These are phyloP conservation scores for Anguilla anguilla DNA, from an alignment of 2,797 vertebrate species.

Conservation along the genomic window DNA sequence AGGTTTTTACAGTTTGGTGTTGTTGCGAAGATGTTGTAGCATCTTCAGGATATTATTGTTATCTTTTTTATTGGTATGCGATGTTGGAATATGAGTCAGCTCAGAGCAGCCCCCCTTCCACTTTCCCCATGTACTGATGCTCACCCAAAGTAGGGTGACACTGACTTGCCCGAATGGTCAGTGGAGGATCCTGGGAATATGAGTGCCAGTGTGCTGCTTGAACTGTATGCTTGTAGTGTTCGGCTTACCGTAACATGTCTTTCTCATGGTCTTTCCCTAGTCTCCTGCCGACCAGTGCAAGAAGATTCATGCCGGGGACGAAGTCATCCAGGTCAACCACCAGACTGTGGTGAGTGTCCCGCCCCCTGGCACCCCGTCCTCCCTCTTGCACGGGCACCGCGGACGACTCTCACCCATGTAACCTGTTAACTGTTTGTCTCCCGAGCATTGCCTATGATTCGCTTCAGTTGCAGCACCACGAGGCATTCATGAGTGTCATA, in stretches of 20 bases:
- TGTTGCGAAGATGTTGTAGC: background rate
- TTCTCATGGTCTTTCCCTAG: conserved; percentile 49
- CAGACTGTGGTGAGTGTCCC: conserved; percentile 76
- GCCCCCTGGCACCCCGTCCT: background rate
- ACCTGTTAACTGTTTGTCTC: background rate
- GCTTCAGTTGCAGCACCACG: background rate
- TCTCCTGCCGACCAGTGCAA: conserved; percentile 80
- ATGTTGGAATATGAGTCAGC: background rate
- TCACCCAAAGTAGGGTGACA: background rate
- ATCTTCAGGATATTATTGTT: background rate
- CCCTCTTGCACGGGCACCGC: background rate
- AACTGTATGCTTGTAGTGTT: background rate
- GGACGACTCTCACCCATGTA: background rate
- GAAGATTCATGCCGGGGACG: conserved; percentile 80
- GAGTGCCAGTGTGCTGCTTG: background rate
- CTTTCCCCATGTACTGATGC: too few relatives aligned
- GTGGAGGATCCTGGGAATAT: background rate
- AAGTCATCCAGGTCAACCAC: conserved; percentile 81
- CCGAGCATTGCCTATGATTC: background rate
- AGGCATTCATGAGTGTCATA: background rate
- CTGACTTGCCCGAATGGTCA: background rate
- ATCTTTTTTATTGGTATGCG: background rate
- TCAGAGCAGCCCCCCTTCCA: background rate
- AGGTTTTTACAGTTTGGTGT: background rate
- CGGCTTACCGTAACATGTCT: background rate